Base-by-base conservation (phyloP, 53 echinoderm and acorn worm genomes). In the Actinopyga echinites region DNA sequence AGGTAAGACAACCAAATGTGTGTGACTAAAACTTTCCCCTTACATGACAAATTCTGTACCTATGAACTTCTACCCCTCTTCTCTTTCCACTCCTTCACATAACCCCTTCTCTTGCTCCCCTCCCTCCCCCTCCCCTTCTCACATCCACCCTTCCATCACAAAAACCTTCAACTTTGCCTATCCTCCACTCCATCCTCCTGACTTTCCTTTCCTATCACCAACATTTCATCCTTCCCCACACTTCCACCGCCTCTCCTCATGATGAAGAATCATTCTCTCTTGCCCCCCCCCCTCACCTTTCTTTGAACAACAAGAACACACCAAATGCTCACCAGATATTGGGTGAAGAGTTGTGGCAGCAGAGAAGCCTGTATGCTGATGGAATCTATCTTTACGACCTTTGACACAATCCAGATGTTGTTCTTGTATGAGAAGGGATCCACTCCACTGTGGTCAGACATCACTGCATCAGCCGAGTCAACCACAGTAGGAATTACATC, bases 281-380 rank as follows among this genome's bases (percentile, higher is more conserved):
- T 20, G 1, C 26, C 69, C 33, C 15, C 40, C 1, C 69, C 69
- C 69, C 68, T 30, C 68, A 26, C 3, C 38, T 33, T 22, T 28
- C 30, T 26, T 26, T 2, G 28, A 13, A 26, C 26, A 6, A 5
- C 0, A 23, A 13, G 1, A 40, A 38, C 8, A n/a, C 31, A 30
- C 40, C 21, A 53, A 0, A 45, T 0, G 63, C 93, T 80, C 73
- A 99, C 99, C 79, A 90, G 83, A 79, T 99, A 99, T 65, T 94
- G 94, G 19, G 92, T 94, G 69, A 92, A 83, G 1, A 99, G 85
- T 67, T 95, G 92, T 4, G 99, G 90, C 19, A 99, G 83, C 21
- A 99, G 69, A 8, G 92, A 65, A 5, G 99, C 91, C 30, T 93
- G 92, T 30, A 99, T 83, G 67, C 65, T 83, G 67, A 83, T 83